phyloP scores from a whole-genome alignment of 2,113 vertebrate genomes.

The Rhodinocichla rosea region DNA sequence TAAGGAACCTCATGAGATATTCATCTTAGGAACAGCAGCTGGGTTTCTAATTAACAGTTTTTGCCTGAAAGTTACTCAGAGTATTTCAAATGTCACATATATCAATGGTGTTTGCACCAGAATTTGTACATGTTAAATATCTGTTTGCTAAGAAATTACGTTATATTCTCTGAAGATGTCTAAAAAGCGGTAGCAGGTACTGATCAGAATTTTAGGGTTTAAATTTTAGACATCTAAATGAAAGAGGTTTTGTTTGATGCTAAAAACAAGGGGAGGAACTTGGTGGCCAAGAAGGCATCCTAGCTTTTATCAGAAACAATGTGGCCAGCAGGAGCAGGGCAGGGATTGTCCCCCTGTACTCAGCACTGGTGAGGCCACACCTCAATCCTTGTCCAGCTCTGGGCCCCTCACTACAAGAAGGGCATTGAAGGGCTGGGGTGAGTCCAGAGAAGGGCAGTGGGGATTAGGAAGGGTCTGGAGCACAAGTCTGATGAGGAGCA shows the following conservation, averaged over 20 bases:
- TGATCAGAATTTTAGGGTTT: not conserved
- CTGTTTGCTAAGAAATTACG: not conserved
- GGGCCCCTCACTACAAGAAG: not conserved
- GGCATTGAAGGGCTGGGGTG: not conserved
- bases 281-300: not conserved
- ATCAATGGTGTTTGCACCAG: not conserved
- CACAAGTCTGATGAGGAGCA: not conserved
- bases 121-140: not conserved
- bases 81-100: not conserved
- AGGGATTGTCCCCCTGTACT: not conserved
- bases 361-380: accelerated
- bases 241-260: not conserved
- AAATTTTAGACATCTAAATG: not conserved
- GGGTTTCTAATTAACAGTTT: not conserved
- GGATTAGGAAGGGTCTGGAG: not conserved
- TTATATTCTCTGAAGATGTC: not conserved
- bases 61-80: not conserved
- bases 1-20: not conserved
- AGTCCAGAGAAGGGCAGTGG: not conserved
- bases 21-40: not conserved
- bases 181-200: not conserved
- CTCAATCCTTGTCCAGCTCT: not conserved
- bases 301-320: not conserved
- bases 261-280: not conserved
- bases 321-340: not conserved